Percentiles rank a stretch among this genome's conserved stretches.
phyloP scores from a whole-genome alignment of 2,113 vertebrate genomes.

The Choloepus hoffmanni region DNA sequence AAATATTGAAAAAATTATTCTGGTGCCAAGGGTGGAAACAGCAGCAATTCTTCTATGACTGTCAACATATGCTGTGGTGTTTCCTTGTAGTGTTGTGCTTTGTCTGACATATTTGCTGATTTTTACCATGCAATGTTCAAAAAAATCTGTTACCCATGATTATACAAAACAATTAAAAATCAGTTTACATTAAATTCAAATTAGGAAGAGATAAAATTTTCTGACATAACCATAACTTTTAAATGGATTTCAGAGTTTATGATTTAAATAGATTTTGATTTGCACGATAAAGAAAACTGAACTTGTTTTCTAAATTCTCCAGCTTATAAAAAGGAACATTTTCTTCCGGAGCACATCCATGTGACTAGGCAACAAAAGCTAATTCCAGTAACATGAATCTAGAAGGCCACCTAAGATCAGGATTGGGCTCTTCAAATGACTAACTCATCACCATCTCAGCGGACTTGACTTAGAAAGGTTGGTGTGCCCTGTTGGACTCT shows the following conservation, averaged over 20 bases:
- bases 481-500: background rate
- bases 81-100: constrained; percentile 66
- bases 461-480: background rate
- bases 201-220: constrained; percentile 74
- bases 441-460: background rate
- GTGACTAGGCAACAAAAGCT: constrained; percentile 22
- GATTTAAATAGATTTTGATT: constrained; percentile 73
- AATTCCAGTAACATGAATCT: constrained; percentile 28
- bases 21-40: constrained; percentile 75
- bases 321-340: constrained; percentile 25
- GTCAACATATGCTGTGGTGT: constrained; percentile 54
- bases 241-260: constrained; percentile 64
- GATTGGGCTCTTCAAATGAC: background rate
- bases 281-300: constrained; percentile 62
- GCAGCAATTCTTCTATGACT: constrained; percentile 71
- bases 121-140: constrained; percentile 62
- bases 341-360: background rate
- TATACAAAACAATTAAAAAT: constrained; percentile 78
- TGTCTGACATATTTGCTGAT: constrained; percentile 69
- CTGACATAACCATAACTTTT: constrained; percentile 41
- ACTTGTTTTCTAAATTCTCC: background rate
- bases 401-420: background rate
- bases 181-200: constrained; percentile 72
- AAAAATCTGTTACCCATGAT: constrained; percentile 68
- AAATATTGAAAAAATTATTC: constrained; percentile 79